A percentile compares a stretch with the other conserved stretches of the same genome.
Evolutionary conservation across 2,113 vertebrate genomes (phyloP).

Genomic region (Pluvianellus socialis): DNA sequence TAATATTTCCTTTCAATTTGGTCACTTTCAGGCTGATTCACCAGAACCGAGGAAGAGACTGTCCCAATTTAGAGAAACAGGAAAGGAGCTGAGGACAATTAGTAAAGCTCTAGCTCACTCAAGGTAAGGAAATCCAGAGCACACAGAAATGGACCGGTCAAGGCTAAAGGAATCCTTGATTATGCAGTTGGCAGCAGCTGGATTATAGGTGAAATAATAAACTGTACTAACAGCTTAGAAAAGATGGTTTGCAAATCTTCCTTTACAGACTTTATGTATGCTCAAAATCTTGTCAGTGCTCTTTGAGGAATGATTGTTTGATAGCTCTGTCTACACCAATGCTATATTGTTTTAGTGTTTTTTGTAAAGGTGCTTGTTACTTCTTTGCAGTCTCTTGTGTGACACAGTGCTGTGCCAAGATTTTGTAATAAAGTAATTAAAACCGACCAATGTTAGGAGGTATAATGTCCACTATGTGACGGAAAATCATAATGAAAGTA

Average conservation of each 20-base stretch:
- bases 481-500: background rate
- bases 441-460: background rate
- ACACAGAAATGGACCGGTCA: background rate
- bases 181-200: background rate
- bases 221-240: background rate
- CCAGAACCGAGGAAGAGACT: slow-evolving; percentile 18
- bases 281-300: background rate
- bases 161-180: background rate
- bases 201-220: background rate
- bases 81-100: slow-evolving; percentile 56
- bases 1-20: background rate
- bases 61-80: slow-evolving; percentile 7
- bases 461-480: background rate
- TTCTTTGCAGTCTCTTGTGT: background rate
- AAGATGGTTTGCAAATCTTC: background rate
- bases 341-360: background rate
- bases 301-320: background rate
- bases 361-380: background rate
- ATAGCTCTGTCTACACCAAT: background rate
- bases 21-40: background rate
- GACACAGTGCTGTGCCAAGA: background rate
- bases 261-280: background rate
- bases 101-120: slow-evolving; percentile 64
- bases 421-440: background rate
- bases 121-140: slow-evolving; percentile 66